A percentile compares a stretch with the other conserved stretches of the same genome.
phyloP scores from a whole-genome alignment of 2,113 vertebrate species.

The Cepphus grylle region DNA sequence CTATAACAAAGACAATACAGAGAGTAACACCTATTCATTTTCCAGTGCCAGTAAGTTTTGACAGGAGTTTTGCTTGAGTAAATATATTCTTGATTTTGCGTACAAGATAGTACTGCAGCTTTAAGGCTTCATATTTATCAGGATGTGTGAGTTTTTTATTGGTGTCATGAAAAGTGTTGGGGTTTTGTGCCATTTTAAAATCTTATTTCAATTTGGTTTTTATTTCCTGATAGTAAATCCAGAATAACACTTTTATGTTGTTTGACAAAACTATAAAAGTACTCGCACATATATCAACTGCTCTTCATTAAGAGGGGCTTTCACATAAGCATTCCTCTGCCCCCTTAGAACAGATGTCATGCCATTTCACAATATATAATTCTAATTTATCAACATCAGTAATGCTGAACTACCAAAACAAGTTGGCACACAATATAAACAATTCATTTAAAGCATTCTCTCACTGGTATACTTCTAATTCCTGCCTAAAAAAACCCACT shows the following conservation, averaged over 20 bases:
- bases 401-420: not conserved
- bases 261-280: conserved; percentile 28
- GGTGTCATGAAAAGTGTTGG: not conserved
- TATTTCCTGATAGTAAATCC: conserved; percentile 23
- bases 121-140: not conserved
- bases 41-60: not conserved
- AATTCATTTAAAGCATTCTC: not conserved
- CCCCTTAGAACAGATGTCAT: not conserved
- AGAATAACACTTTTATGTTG: conserved; percentile 17
- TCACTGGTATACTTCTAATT: not conserved
- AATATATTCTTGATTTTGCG: not conserved
- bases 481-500: not conserved
- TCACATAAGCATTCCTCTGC: not conserved
- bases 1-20: not conserved
- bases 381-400: not conserved
- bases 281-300: not conserved
- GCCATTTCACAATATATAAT: not conserved
- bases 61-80: not conserved
- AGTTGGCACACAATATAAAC: not conserved
- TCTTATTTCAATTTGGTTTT: conserved; percentile 29
- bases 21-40: not conserved
- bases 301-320: not conserved
- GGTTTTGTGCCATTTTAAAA: conserved; percentile 9
- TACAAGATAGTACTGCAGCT: not conserved
- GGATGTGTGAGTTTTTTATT: not conserved